phyloP scores from a whole-genome alignment of 2,888 invertebrate genomes.

The Scrobipalpa costella region DNA sequence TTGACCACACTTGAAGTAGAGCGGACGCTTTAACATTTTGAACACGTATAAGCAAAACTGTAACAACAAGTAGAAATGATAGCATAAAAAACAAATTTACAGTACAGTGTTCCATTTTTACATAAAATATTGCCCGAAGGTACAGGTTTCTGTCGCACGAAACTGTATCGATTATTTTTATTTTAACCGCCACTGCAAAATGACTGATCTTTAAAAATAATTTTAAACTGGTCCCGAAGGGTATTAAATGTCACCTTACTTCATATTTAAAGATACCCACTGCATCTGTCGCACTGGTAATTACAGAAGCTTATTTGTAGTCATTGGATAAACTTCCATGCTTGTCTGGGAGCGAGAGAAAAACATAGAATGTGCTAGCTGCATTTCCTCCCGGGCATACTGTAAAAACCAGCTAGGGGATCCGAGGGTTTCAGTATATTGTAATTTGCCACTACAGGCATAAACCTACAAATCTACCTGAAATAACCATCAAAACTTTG shows the following conservation, averaged over 20 bases:
- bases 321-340: too few species aligned
- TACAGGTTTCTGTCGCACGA: conserved; percentile 12
- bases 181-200: conserved; percentile 21
- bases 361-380: too few species aligned
- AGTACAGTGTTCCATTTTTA: conserved; percentile 15
- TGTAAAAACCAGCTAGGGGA: too few species aligned
- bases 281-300: conserved; percentile 35
- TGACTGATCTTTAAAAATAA: conserved; percentile 29
- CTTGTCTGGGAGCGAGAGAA: too few species aligned
- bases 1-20: too few species aligned
- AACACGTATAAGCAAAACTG: background rate
- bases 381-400: too few species aligned
- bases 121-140: background rate
- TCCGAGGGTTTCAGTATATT: too few species aligned
- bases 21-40: too few species aligned
- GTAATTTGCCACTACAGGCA: too few species aligned
- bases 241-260: conserved; percentile 42
- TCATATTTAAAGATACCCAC: conserved; percentile 32
- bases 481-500: too few species aligned
- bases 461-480: too few species aligned
- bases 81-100: background rate
- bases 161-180: conserved; percentile 26
- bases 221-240: conserved; percentile 23
- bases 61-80: background rate
- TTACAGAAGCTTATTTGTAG: conserved; percentile 27